A percentile compares a stretch with the other conserved stretches of the same genome.
Evolutionary conservation across 1,140 invertebrate genomes (phyloP).

Genomic region (Drosophila nebulosa): DNA sequence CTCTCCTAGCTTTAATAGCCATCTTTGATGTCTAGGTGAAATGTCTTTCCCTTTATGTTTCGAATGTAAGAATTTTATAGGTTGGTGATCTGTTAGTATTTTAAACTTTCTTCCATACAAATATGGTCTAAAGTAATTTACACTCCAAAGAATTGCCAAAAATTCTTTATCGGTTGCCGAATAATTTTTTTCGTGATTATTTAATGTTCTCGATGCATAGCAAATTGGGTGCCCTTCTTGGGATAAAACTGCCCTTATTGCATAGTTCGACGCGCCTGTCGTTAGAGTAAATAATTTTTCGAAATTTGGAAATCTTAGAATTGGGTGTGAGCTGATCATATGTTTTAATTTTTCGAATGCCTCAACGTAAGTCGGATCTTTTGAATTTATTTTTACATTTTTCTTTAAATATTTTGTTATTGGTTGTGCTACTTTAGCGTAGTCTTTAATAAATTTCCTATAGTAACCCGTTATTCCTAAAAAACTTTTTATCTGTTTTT

Average conservation of each 20-base stretch:
- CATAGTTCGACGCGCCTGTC: too few relatives aligned
- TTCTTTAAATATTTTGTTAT: too few relatives aligned
- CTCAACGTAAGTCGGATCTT: not conserved
- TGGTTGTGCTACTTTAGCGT: too few relatives aligned
- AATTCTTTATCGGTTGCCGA: slow-evolving; percentile 1
- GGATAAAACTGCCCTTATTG: not conserved
- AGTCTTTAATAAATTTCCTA: too few relatives aligned
- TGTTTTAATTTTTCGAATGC: not conserved
- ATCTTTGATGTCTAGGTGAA: too few relatives aligned
- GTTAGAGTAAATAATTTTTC: not conserved
- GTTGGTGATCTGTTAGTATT: slow-evolving; percentile 1
- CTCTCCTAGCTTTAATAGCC: too few relatives aligned
- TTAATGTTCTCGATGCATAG: not conserved
- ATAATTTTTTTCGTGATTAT: not conserved
- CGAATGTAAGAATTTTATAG: too few relatives aligned
- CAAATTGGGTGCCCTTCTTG: not conserved
- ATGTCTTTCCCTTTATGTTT: too few relatives aligned
- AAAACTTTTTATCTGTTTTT: too few relatives aligned
- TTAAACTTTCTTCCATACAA: slow-evolving; percentile 5
- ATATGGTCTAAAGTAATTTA: slow-evolving; percentile 2
- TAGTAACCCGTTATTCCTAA: too few relatives aligned
- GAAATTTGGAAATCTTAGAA: not conserved
- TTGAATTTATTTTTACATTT: too few relatives aligned
- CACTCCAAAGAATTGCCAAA: not conserved
- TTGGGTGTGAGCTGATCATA: not conserved